These are phyloP conservation scores for Vireo altiloquus DNA, from an alignment of 2,113 vertebrate genomes.

Conservation along the genomic window DNA sequence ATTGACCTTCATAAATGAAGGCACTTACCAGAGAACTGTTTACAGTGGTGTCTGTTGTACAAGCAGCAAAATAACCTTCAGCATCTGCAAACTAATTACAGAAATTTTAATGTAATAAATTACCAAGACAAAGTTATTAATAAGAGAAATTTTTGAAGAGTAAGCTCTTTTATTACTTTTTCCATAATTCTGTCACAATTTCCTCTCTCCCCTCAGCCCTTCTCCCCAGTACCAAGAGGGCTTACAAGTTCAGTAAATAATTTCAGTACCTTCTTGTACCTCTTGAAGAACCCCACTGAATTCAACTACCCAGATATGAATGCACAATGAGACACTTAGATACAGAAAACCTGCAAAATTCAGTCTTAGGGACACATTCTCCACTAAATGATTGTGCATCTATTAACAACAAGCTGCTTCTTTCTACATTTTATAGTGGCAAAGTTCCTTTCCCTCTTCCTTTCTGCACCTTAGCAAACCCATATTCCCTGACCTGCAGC, in stretches of 20 bases:
- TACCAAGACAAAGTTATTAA: background rate
- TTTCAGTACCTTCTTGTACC: background rate
- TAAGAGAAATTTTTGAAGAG: background rate
- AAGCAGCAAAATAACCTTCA: conserved; percentile 87
- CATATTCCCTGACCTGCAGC: background rate
- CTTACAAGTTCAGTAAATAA: background rate
- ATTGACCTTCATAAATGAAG: background rate
- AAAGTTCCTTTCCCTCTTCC: background rate
- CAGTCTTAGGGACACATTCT: background rate
- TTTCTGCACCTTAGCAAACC: background rate
- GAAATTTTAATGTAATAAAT: background rate
- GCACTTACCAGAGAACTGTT: conserved; percentile 88
- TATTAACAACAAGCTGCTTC: background rate
- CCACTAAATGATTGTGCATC: background rate
- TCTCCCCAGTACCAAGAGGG: background rate
- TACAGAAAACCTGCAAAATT: background rate
- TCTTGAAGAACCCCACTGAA: background rate
- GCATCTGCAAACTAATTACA: conserved; percentile 87
- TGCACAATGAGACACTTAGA: background rate
- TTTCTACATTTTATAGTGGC: background rate
- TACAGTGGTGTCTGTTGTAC: conserved; percentile 80
- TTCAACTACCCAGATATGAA: background rate
- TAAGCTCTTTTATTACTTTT: background rate
- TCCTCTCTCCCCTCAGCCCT: background rate
- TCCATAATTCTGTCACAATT: background rate